phyloP scores from a whole-genome alignment of 1,140 invertebrate species.

The Tetramorium parvispinum region DNA sequence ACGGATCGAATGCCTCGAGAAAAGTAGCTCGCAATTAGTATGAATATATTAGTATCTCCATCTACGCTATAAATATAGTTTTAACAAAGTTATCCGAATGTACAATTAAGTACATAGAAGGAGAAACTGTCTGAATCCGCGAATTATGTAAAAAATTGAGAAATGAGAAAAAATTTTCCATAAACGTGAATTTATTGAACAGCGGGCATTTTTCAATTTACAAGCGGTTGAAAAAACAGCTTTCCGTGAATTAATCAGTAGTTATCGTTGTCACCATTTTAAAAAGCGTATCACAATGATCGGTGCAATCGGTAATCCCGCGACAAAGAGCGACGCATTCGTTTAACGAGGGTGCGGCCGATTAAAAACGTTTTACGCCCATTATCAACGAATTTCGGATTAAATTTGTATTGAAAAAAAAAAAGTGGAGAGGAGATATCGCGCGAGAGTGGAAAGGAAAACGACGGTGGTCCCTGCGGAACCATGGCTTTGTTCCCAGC shows the following conservation, averaged over 20 bases:
- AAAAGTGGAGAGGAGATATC: slow-evolving; percentile 49
- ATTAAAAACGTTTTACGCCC: slow-evolving; percentile 66
- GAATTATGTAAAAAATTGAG: not conserved
- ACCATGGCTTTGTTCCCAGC: slow-evolving; percentile 85
- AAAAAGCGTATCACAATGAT: slow-evolving; percentile 24
- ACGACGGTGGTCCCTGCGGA: slow-evolving; percentile 79
- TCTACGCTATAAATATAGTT: not conserved
- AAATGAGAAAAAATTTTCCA: not conserved
- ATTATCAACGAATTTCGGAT: slow-evolving; percentile 83
- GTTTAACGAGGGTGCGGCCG: slow-evolving; percentile 5
- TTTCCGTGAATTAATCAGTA: slow-evolving; percentile 22
- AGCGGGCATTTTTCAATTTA: not conserved
- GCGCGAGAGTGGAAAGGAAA: slow-evolving; percentile 62
- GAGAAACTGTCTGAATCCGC: not conserved
- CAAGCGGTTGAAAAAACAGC: slow-evolving; percentile 8
- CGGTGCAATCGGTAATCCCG: slow-evolving; percentile 29
- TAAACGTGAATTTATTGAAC: not conserved
- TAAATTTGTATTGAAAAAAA: slow-evolving; percentile 81
- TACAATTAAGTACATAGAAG: too few relatives aligned
- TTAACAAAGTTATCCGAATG: too few relatives aligned
- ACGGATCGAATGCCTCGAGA: not conserved
- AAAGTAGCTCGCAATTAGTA: not conserved
- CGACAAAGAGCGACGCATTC: not conserved
- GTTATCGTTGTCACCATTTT: slow-evolving; percentile 18
- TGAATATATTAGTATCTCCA: not conserved